These are phyloP conservation scores for Goniozus legneri DNA, from an alignment of 1,140 invertebrate species.

Conservation along the genomic window DNA sequence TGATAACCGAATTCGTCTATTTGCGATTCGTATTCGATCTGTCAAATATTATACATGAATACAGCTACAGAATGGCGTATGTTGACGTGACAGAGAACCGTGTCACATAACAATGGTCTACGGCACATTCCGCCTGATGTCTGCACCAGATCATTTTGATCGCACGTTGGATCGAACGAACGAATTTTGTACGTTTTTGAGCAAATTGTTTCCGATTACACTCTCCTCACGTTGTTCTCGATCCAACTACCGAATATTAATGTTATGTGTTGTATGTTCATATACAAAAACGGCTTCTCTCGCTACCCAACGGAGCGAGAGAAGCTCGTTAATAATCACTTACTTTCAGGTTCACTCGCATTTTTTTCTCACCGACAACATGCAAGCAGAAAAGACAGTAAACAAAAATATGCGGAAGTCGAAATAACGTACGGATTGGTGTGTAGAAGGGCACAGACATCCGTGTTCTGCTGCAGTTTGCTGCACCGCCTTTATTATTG, in stretches of 20 bases:
- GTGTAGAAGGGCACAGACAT: slow-evolving; percentile 40
- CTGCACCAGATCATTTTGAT: slow-evolving; percentile 28
- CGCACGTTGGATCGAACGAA: not conserved
- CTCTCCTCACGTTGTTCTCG: not conserved
- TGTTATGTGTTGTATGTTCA: not conserved
- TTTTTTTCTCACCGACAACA: slow-evolving; percentile 26
- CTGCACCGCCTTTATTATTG: slow-evolving; percentile 34
- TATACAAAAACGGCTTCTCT: not conserved
- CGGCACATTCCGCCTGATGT: slow-evolving; percentile 35
- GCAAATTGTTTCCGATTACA: too few species aligned
- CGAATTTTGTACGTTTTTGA: not conserved
- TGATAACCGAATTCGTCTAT: too few species aligned
- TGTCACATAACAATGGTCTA: slow-evolving; percentile 30
- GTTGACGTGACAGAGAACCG: slow-evolving; percentile 35
- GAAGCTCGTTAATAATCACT: slow-evolving; percentile 30
- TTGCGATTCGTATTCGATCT: too few species aligned
- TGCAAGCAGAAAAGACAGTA: slow-evolving; percentile 5
- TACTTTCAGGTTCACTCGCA: slow-evolving; percentile 38
- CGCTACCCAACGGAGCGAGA: not conserved
- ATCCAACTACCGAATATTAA: not conserved
- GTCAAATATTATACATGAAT: too few species aligned
- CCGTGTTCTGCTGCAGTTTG: slow-evolving; percentile 35
- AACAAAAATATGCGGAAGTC: too few species aligned
- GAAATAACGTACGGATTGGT: slow-evolving; percentile 26
- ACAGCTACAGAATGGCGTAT: slow-evolving; percentile 14